Evolutionary conservation across 2,797 vertebrate species (phyloP).

Genomic region (Onychomys torridus): DNA sequence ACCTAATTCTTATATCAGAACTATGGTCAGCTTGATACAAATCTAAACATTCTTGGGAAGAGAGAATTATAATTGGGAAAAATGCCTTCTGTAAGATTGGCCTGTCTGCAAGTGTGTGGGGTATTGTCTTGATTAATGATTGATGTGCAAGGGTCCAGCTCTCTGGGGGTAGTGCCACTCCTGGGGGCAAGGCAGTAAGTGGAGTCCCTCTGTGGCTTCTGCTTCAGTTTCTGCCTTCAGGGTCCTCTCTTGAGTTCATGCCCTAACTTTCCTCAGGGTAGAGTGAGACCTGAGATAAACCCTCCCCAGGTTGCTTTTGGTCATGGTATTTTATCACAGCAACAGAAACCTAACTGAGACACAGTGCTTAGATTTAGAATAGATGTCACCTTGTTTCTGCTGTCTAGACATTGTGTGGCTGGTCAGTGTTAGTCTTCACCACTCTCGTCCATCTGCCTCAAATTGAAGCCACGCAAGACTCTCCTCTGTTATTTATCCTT

Average conservation of each 20-base stretch:
- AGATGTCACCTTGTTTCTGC: not conserved
- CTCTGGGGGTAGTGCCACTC: not conserved
- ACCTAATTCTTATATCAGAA: not conserved
- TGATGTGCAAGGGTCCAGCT: not conserved
- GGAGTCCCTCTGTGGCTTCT: not conserved
- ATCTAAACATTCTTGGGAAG: not conserved
- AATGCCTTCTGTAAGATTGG: not conserved
- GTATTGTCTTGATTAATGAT: not conserved
- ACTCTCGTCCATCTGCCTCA: slow-evolving; percentile 78
- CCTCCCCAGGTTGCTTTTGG: not conserved
- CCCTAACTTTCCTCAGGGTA: not conserved
- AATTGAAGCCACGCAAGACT: slow-evolving; percentile 57
- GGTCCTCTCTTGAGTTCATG: not conserved
- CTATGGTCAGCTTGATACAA: not conserved
- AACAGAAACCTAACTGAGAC: not conserved
- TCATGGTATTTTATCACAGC: not conserved
- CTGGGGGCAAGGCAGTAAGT: not conserved
- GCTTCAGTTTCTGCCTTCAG: not conserved
- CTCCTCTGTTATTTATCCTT: slow-evolving; percentile 73
- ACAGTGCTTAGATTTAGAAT: not conserved
- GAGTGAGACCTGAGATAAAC: not conserved
- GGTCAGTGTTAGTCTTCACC: slow-evolving; percentile 62
- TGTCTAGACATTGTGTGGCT: slow-evolving; percentile 3
- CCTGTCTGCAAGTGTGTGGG: too few relatives aligned
- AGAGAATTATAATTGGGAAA: not conserved